Evolutionary conservation across 2,888 invertebrate genomes (phyloP).

Genomic region (Cordilura impudica): DNA sequence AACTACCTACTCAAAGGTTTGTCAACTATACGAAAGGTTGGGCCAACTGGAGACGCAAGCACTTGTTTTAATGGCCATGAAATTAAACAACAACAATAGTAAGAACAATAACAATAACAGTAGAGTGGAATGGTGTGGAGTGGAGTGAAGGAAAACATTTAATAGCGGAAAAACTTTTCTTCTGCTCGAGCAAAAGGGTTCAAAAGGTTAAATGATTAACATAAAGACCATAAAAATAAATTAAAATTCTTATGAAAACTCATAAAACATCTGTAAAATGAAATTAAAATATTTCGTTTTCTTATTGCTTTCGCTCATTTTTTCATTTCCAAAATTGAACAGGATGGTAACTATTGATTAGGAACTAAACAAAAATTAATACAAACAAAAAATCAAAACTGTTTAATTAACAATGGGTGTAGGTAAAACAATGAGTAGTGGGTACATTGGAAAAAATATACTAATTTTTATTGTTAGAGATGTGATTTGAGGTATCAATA

Average conservation of each 20-base stretch:
- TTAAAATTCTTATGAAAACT: constrained; percentile 56
- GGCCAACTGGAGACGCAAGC: constrained; percentile 47
- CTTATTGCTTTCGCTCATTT: not conserved
- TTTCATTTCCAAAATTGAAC: not conserved
- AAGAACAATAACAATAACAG: constrained; percentile 22
- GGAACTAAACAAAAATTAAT: not conserved
- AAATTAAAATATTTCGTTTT: constrained; percentile 34
- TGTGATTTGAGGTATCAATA: too few relatives aligned
- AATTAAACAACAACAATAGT: constrained; percentile 56
- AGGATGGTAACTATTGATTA: constrained; percentile 5
- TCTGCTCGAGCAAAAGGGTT: constrained; percentile 45
- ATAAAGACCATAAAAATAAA: constrained; percentile 62
- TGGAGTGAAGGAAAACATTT: constrained; percentile 27
- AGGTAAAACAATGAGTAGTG: too few relatives aligned
- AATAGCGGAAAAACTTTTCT: constrained; percentile 54
- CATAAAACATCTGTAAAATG: constrained; percentile 57
- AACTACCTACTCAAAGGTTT: constrained; percentile 55
- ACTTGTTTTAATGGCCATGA: constrained; percentile 65
- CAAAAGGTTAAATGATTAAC: constrained; percentile 62
- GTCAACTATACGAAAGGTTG: constrained; percentile 46
- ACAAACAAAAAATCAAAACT: too few relatives aligned
- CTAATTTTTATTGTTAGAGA: too few relatives aligned
- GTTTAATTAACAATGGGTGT: too few relatives aligned
- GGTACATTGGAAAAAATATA: too few relatives aligned
- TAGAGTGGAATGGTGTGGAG: not conserved